Base-by-base conservation (phyloP, 2,113 vertebrate genomes). In the Euleptes europaea region DNA sequence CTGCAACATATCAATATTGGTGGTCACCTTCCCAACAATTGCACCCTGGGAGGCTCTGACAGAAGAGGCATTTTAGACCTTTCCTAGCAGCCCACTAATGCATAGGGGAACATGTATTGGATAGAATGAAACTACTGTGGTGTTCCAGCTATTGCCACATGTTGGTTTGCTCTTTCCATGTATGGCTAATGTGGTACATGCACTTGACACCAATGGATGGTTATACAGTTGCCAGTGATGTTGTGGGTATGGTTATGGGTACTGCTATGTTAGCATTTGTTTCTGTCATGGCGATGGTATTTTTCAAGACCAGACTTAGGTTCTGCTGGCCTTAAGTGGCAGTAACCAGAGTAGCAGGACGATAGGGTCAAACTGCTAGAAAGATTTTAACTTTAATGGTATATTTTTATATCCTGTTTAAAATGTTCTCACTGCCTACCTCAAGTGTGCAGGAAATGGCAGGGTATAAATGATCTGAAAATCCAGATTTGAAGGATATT, bases 331-430 rank as follows among this genome's bases (percentile, higher is more conserved):
- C 9, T 63, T 63, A 63, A 69, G 83, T 76, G 13, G 13, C 8
- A 57, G 10, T 38, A 60, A 13, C 3, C 35, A 2, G 2, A 80
- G 42, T 28, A 38, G 17, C 47, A 71, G 28, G 12, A 40, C 5
- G 10, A 60, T 3, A 33, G 11, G 19, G 33, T 26, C 4, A 82
- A 31, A n/a, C 38, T 71, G 0, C 85, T n/a, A 47, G 66, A 86
- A 3, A 23, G 3, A 49, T 74, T 83, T 60, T 10, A 15, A 69
- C 3, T 60, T 7, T 75, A 86, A 69, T 38, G 1, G 5, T 47
- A 80, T 79, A 65, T 74, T 92, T 44, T 80, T 2, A 73, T 49
- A 87, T 23, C 87, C 82, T 31, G 13, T 85, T 35, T 84, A 60
- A 49, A 0, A 10, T 23, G 5, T 21, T 31, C 38, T 47, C 71